Percentiles rank a stretch among this genome's conserved stretches.
Evolutionary conservation across 2,113 vertebrate species (phyloP).

Genomic region (Phalacrocorax carbo): DNA sequence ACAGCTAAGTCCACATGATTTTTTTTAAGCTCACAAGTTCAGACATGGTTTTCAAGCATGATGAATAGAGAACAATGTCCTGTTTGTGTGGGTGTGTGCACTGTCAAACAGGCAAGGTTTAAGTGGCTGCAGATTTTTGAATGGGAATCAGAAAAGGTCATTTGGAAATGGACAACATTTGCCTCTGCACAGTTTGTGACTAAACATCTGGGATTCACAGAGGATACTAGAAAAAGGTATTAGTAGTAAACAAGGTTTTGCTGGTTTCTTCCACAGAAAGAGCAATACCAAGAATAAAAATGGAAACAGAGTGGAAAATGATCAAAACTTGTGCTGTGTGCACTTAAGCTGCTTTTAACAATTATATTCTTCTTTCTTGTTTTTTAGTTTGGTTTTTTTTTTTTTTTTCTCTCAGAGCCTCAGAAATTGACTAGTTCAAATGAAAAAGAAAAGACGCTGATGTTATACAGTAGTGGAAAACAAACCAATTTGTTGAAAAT

Average conservation of each 20-base stretch:
- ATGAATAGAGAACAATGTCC: constrained; percentile 30
- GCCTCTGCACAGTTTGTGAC: neutral
- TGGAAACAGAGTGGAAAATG: neutral
- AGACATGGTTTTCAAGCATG: constrained; percentile 31
- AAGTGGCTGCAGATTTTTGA: constrained; percentile 32
- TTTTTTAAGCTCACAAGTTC: constrained; percentile 26
- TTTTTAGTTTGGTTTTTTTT: no score
- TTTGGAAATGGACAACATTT: neutral
- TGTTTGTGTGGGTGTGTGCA: constrained; percentile 13
- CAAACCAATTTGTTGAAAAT: constrained; percentile 42
- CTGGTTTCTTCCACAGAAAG: neutral
- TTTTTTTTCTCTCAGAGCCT: neutral
- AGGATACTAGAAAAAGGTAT: neutral
- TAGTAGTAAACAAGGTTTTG: neutral
- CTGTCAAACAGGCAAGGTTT: neutral
- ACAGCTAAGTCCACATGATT: constrained; percentile 15
- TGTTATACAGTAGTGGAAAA: constrained; percentile 8
- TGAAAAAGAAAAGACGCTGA: neutral
- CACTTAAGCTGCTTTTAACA: constrained; percentile 21
- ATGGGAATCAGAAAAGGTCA: constrained; percentile 36
- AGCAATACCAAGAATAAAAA: neutral
- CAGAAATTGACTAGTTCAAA: constrained; percentile 7
- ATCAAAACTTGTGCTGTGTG: neutral
- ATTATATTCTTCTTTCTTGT: neutral
- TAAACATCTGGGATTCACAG: neutral